phyloP scores from a whole-genome alignment of 2,888 invertebrate species.

The Drosophila picticornis region DNA sequence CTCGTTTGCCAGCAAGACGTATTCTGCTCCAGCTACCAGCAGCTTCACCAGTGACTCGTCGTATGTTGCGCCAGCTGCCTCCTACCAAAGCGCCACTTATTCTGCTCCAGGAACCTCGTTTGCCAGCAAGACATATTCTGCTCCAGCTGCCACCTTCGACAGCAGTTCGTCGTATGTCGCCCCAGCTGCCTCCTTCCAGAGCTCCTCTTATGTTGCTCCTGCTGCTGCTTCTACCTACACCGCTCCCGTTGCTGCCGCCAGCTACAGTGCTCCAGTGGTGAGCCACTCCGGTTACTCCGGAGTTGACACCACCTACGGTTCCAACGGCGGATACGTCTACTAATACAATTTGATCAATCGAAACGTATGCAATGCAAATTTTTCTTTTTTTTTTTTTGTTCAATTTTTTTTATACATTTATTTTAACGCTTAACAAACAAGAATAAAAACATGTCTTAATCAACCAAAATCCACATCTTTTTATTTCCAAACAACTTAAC shows the following conservation, averaged over 20 bases:
- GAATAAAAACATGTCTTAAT: constrained; percentile 13
- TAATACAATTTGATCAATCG: constrained; percentile 35
- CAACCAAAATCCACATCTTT: neutral
- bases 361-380: neutral
- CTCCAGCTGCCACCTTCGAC: constrained; percentile 22
- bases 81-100: constrained; percentile 35
- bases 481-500: neutral
- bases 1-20: constrained; percentile 3
- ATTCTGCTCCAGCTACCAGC: constrained; percentile 38
- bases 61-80: constrained; percentile 43
- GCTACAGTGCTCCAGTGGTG: constrained; percentile 42
- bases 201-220: constrained; percentile 34
- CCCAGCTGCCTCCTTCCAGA: constrained; percentile 18
- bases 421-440: constrained; percentile 1
- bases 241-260: constrained; percentile 51
- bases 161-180: constrained; percentile 10
- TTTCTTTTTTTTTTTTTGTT: constrained; percentile 22
- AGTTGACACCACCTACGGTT: constrained; percentile 76
- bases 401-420: constrained; percentile 14
- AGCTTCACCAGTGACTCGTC: constrained; percentile 26
- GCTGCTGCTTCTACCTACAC: constrained; percentile 31
- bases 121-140: constrained; percentile 14
- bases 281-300: constrained; percentile 59
- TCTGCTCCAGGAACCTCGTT: constrained; percentile 35
- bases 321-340: constrained; percentile 83